phyloP scores from a whole-genome alignment of 1,140 invertebrate species.

The Drosophila pandora region DNA sequence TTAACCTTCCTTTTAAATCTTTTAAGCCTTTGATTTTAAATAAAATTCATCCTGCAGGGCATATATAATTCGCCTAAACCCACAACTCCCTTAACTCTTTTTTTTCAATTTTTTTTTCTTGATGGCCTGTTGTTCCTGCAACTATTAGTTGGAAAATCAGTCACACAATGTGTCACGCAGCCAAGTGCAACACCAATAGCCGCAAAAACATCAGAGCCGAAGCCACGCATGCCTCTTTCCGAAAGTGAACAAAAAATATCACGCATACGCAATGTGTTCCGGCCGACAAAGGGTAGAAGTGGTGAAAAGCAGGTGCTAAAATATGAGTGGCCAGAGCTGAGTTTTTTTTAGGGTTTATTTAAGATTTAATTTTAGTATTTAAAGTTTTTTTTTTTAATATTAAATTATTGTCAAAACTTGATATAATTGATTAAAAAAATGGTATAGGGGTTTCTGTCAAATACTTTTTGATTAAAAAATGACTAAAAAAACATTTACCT shows the following conservation, averaged over 20 bases:
- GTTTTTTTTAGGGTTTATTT: slow-evolving; percentile 10
- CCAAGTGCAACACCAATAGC: slow-evolving; percentile 30
- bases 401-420: too few relatives aligned
- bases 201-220: background rate
- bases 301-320: slow-evolving; percentile 19
- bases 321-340: slow-evolving; percentile 14
- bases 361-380: background rate
- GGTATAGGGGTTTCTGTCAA: too few relatives aligned
- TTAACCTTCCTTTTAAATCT: too few relatives aligned
- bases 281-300: slow-evolving; percentile 2
- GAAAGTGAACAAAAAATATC: slow-evolving; percentile 5
- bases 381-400: too few relatives aligned
- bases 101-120: slow-evolving; percentile 8
- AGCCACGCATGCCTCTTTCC: background rate
- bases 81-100: background rate
- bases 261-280: slow-evolving; percentile 62
- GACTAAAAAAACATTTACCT: background rate
- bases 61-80: background rate
- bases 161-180: slow-evolving; percentile 68
- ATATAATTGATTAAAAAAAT: too few relatives aligned
- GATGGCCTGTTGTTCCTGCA: slow-evolving; percentile 22
- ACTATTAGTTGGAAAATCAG: slow-evolving; percentile 67
- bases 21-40: too few relatives aligned
- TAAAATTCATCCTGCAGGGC: background rate
- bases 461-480: background rate